A percentile compares a stretch with the other conserved stretches of the same genome.
Conservation (phyloP, 2,113 vertebrate genomes). For the Struthidea cinerea region DNA sequence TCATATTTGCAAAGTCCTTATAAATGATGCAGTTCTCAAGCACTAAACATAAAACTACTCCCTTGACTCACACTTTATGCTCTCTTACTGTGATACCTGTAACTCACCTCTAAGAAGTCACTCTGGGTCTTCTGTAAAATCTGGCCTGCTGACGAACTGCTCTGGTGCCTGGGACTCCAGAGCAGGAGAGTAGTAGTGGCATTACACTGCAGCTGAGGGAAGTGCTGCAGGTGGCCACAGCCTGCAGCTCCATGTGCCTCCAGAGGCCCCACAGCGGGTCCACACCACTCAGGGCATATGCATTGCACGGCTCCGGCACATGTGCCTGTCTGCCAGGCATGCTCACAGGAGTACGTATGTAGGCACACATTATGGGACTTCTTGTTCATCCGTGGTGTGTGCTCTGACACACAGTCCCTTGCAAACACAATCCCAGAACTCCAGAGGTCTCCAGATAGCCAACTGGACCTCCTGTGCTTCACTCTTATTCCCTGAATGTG, state of each 20-base stretch:
- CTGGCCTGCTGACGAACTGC: background rate
- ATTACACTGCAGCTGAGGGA: background rate
- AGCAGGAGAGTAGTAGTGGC: background rate
- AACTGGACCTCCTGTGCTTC: background rate
- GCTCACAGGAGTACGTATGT: background rate
- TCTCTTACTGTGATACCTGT: background rate
- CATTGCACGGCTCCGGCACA: background rate
- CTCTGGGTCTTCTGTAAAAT: background rate
- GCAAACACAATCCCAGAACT: background rate
- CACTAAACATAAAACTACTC: background rate
- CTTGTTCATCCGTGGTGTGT: background rate
- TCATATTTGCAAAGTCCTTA: background rate
- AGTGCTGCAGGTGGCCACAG: background rate
- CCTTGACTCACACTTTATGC: background rate
- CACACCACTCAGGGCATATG: accelerated
- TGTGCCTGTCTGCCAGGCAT: background rate
- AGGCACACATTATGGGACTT: background rate
- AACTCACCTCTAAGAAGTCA: background rate
- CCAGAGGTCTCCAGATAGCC: background rate
- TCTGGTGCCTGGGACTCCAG: background rate
- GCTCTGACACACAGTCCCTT: background rate
- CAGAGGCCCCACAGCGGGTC: background rate
- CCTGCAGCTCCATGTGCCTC: background rate
- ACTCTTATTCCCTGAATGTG: background rate
- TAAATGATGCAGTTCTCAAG: background rate